Percentiles rank a stretch among this genome's conserved stretches.
Evolutionary conservation across 2,113 vertebrate genomes (phyloP).

Genomic region (Ciconia maguari): DNA sequence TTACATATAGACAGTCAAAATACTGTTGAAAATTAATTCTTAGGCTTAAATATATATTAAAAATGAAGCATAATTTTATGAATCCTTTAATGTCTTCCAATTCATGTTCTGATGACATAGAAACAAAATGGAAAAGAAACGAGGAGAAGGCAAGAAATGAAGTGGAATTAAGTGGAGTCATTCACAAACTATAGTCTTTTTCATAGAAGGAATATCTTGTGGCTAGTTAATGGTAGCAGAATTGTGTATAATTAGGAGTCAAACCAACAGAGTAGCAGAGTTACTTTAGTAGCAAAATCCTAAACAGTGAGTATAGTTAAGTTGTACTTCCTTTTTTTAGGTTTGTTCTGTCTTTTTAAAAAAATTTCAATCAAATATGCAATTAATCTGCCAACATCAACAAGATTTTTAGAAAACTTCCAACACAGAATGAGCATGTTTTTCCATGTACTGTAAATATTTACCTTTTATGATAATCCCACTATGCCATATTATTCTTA

Average conservation of each 20-base stretch:
- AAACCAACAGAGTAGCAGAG: not conserved
- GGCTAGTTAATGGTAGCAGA: not conserved
- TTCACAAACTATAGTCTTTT: not conserved
- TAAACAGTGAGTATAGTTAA: not conserved
- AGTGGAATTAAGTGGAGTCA: not conserved
- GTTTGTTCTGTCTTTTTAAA: not conserved
- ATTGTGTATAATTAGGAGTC: not conserved
- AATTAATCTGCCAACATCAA: conserved; percentile 43
- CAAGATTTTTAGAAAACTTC: conserved; percentile 22
- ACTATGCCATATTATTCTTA: conserved; percentile 9
- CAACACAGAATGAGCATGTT: not conserved
- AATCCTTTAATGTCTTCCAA: not conserved
- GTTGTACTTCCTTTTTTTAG: not conserved
- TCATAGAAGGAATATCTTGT: not conserved
- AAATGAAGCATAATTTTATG: not conserved
- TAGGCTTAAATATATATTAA: not conserved
- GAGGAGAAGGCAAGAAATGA: not conserved
- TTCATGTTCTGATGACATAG: not conserved
- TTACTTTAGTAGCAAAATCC: not conserved
- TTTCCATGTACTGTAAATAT: conserved; percentile 39
- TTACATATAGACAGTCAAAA: not conserved
- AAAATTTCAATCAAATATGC: conserved; percentile 14
- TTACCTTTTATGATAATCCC: conserved; percentile 45
- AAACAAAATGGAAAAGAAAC: not conserved
- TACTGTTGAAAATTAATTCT: not conserved